Evolutionary conservation across 2,888 invertebrate genomes (phyloP).

Genomic region (Argyra leucocephala): DNA sequence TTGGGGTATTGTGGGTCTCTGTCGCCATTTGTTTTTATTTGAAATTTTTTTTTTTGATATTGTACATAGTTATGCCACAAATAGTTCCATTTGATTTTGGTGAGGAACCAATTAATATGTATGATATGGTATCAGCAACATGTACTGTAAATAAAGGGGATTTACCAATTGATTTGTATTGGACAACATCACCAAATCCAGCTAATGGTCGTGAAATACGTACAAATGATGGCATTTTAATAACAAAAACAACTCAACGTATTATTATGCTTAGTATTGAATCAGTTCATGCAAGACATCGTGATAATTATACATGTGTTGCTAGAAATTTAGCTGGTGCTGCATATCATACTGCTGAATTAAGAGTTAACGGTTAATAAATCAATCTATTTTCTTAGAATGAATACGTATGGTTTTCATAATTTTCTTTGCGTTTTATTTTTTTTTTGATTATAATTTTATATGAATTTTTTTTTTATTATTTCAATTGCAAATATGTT

Average conservation of each 20-base stretch:
- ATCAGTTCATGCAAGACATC: slow-evolving; percentile 57
- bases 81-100: slow-evolving; percentile 69
- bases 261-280: slow-evolving; percentile 60
- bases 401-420: slow-evolving; percentile 9
- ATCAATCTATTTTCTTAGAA: slow-evolving; percentile 30
- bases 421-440: slow-evolving; percentile 19
- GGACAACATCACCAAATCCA: slow-evolving; percentile 48
- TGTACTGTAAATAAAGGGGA: slow-evolving; percentile 70
- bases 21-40: background rate
- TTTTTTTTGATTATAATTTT: slow-evolving; percentile 13
- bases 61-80: slow-evolving; percentile 60
- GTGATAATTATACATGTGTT: slow-evolving; percentile 66
- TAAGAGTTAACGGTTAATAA: slow-evolving; percentile 61
- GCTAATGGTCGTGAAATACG: slow-evolving; percentile 49
- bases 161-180: slow-evolving; percentile 63
- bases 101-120: slow-evolving; percentile 64
- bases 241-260: slow-evolving; percentile 54
- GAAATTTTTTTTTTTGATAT: background rate
- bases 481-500: slow-evolving; percentile 16
- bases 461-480: slow-evolving; percentile 16
- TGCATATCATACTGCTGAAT: slow-evolving; percentile 56
- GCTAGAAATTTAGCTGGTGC: slow-evolving; percentile 62
- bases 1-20: background rate
- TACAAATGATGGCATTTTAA: slow-evolving; percentile 51
- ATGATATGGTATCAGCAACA: slow-evolving; percentile 61